Base-by-base conservation (phyloP, 1,140 invertebrate species). In the Liolophura sinensis region DNA sequence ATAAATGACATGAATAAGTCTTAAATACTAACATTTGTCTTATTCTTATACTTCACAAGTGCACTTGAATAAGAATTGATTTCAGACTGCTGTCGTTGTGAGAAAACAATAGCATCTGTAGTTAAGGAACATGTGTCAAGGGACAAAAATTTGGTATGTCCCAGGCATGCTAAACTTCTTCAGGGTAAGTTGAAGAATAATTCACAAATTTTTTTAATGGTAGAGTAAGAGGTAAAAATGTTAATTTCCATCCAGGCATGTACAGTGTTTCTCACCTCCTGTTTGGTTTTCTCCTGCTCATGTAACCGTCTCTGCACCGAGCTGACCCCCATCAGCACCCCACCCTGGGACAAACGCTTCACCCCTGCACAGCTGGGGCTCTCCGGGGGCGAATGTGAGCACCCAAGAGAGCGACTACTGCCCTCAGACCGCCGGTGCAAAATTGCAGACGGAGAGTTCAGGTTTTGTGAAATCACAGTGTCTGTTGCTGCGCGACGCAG, bases 241-340 rank as follows among this genome's bases (percentile, higher is more conserved):
- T n/a, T 47, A 40, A 57, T 51, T 48, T 16, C 12, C n/a, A n/a
- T n/a, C n/a, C n/a, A n/a, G n/a, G n/a, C 20, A 16, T 6, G 18
- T 54, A 31, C 1, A 18, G 27, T 24, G 16, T 18, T 58, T 67
- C 60, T 64, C 66, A 83, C 80, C 73, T 82, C 79, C 59, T 75
- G 72, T 64, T 82, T 82, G 12, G 76, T 81, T 59, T 78, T 76
- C 40, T 81, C 80, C 60, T 80, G 78, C 63, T 81, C 80, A 27
- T 79, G 73, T 24, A 80, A 74, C 64, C 77, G 76, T 12, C 76
- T 68, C 59, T 82, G 81, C 0, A 81, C 77, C 12, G 78, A 79
- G 25, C 78, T 73, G 47, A 81, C 78, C 49, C 81, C 80, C 78
- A 81, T 82, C 60, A 78, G 77, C 15, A 80, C 77, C 18, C 74